phyloP scores from a whole-genome alignment of 2,113 vertebrate genomes.

The Dolichallabes microphthalmus region DNA sequence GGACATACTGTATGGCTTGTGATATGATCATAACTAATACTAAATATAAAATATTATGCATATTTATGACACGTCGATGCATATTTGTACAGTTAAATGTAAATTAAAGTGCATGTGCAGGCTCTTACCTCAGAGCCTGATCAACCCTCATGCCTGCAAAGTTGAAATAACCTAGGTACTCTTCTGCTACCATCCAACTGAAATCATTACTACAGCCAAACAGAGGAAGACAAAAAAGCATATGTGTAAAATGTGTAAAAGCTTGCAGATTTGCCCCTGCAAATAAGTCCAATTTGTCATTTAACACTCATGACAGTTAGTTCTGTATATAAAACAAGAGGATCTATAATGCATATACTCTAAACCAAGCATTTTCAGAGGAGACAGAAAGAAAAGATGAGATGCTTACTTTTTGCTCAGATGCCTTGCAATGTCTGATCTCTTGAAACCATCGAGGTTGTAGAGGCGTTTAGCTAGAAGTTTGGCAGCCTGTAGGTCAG shows the following conservation, averaged over 20 bases:
- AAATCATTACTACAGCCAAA: constrained; percentile 86
- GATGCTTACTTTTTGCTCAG: constrained; percentile 88
- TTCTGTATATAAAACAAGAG: neutral
- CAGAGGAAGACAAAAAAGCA: constrained; percentile 18
- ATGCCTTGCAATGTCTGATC: constrained; percentile 90
- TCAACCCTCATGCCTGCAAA: constrained; percentile 88
- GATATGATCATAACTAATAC: neutral
- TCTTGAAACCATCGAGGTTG: constrained; percentile 91
- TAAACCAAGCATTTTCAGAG: too few relatives aligned
- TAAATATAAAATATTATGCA: neutral
- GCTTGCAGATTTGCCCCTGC: neutral
- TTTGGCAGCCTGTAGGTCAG: constrained; percentile 86
- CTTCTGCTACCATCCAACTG: constrained; percentile 90
- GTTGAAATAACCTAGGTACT: constrained; percentile 90
- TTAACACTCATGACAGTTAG: neutral
- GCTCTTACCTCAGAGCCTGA: constrained; percentile 88
- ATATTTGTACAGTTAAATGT: neutral
- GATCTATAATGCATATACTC: neutral
- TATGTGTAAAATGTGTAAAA: neutral
- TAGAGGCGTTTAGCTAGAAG: constrained; percentile 91
- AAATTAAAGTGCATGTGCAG: neutral
- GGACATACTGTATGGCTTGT: neutral
- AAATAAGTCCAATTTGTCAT: constrained; percentile 1
- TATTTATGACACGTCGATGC: neutral
- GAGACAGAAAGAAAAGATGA: neutral